Evolutionary conservation across 2,888 invertebrate species (phyloP).

Genomic region (Drosophila demipolita): DNA sequence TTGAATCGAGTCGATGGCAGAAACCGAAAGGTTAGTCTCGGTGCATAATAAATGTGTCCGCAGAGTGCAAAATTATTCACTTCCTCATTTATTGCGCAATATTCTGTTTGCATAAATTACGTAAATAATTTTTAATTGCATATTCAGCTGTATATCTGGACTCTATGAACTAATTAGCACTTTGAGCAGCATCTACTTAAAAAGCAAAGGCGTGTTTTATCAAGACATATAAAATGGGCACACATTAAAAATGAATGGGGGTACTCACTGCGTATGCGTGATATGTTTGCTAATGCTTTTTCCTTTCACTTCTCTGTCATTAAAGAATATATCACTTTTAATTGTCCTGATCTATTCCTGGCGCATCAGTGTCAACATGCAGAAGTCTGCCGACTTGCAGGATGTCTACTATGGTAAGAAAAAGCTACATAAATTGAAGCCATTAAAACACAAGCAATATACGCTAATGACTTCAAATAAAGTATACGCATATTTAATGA

Average conservation of each 20-base stretch:
- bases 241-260: slow-evolving; percentile 17
- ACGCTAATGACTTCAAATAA: slow-evolving; percentile 30
- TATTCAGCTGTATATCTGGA: slow-evolving; percentile 17
- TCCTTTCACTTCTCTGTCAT: slow-evolving; percentile 62
- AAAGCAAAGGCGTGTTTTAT: slow-evolving; percentile 31
- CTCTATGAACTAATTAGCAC: slow-evolving; percentile 10
- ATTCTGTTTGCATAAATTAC: slow-evolving; percentile 29
- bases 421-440: slow-evolving; percentile 20
- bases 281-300: slow-evolving; percentile 24
- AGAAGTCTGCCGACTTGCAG: slow-evolving; percentile 89
- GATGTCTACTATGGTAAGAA: slow-evolving; percentile 91
- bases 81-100: slow-evolving; percentile 19
- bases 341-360: slow-evolving; percentile 91
- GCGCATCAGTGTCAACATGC: slow-evolving; percentile 90
- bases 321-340: slow-evolving; percentile 91
- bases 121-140: slow-evolving; percentile 1
- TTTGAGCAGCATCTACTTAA: slow-evolving; percentile 19
- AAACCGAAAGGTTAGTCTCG: slow-evolving; percentile 21
- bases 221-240: background rate
- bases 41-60: slow-evolving; percentile 53
- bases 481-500: slow-evolving; percentile 44
- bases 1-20: slow-evolving; percentile 13
- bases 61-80: slow-evolving; percentile 30
- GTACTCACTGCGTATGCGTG: slow-evolving; percentile 53
- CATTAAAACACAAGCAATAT: slow-evolving; percentile 44